phyloP scores from a whole-genome alignment of 2,797 vertebrate species.

The Anisognathus igniventris region DNA sequence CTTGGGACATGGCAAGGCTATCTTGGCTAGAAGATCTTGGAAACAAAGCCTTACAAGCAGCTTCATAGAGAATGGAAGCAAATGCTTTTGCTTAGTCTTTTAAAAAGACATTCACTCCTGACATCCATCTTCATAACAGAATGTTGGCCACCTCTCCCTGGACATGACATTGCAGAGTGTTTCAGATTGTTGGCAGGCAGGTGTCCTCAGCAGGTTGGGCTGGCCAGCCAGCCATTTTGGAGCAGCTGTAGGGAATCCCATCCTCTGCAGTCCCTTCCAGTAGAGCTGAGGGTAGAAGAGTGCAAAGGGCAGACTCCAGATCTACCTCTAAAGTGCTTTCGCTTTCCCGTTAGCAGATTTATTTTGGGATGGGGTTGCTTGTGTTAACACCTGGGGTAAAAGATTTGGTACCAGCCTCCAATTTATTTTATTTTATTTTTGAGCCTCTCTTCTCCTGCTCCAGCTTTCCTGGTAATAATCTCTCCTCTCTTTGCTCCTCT shows the following conservation, averaged over 20 bases:
- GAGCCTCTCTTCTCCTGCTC: conserved; percentile 61
- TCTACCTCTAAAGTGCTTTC: neutral
- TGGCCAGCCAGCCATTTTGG: neutral
- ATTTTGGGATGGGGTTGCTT: conserved; percentile 34
- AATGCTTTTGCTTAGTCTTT: neutral
- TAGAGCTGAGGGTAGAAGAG: neutral
- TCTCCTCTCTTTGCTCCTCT: conserved; percentile 80
- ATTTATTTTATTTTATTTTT: conserved; percentile 48
- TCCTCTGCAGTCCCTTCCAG: neutral
- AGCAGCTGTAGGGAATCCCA: neutral
- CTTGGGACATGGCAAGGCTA: neutral
- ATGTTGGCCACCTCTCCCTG: neutral
- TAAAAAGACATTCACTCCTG: neutral
- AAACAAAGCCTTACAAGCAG: neutral
- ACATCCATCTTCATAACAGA: neutral
- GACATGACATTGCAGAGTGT: neutral
- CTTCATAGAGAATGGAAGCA: neutral
- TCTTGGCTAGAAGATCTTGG: neutral
- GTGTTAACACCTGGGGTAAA: neutral
- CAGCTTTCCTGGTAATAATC: conserved; percentile 77
- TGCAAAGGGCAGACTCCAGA: neutral
- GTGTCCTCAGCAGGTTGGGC: neutral
- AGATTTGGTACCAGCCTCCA: neutral
- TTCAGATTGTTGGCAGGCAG: neutral
- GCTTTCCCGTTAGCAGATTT: conserved; percentile 8